Percentiles rank a stretch among this genome's conserved stretches.
Conservation (phyloP, 2,888 invertebrate species). For the Digitonthophagus gazella region DNA sequence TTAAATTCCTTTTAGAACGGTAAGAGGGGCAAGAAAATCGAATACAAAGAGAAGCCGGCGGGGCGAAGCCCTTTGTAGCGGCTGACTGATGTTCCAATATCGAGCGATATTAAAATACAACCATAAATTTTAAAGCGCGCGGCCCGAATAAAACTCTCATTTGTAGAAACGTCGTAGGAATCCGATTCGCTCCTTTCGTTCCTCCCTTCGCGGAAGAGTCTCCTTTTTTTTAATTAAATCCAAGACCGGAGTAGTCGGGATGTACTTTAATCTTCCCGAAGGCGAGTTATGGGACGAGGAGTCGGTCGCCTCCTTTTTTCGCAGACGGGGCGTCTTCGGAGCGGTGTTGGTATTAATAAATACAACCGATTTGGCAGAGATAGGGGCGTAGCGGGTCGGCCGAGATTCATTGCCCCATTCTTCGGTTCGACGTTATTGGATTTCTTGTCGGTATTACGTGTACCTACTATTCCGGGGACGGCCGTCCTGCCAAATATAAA, state of each 20-base stretch:
- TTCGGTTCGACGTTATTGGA: neutral
- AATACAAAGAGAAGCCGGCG: constrained; percentile 7
- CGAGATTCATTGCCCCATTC: neutral
- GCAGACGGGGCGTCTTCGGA: neutral
- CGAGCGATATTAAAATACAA: constrained; percentile 13
- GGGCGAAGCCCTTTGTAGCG: constrained; percentile 4
- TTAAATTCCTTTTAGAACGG: neutral
- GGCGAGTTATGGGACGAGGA: neutral
- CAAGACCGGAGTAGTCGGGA: constrained; percentile 9
- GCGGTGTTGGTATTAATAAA: neutral
- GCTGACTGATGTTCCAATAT: constrained; percentile 15
- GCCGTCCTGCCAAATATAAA: neutral
- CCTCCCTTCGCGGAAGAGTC: neutral
- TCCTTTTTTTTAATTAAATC: constrained; percentile 16
- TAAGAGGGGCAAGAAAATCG: neutral
- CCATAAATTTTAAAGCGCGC: constrained; percentile 13
- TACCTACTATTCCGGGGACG: neutral
- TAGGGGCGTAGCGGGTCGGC: neutral
- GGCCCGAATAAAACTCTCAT: constrained; percentile 14
- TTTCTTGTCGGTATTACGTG: neutral
- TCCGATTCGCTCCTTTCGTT: constrained; percentile 6
- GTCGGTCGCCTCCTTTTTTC: neutral
- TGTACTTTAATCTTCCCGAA: constrained; percentile 16
- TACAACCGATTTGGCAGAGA: neutral
- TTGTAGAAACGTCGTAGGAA: constrained; percentile 7